Conservation (phyloP, 1,140 invertebrate genomes). For the Drosophila suzukii region DNA sequence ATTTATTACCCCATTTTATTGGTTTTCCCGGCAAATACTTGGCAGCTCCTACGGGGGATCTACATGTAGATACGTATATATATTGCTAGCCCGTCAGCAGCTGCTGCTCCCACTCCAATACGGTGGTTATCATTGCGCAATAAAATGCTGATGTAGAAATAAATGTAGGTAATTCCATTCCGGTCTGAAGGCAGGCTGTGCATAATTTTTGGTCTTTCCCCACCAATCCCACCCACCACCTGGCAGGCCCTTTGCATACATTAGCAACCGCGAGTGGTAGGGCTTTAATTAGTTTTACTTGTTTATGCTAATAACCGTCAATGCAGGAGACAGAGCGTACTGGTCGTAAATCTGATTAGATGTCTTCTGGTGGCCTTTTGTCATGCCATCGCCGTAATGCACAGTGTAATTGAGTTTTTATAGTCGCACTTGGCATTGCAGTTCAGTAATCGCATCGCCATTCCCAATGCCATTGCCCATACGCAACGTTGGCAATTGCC, state of each 20-base stretch:
- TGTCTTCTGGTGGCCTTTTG: slow-evolving; percentile 50
- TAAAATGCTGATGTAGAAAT: slow-evolving; percentile 77
- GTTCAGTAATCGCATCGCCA: slow-evolving; percentile 63
- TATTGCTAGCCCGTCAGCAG: slow-evolving; percentile 33
- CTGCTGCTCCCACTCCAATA: slow-evolving; percentile 5
- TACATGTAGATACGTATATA: neutral
- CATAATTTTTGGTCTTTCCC: slow-evolving; percentile 47
- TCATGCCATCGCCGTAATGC: slow-evolving; percentile 48
- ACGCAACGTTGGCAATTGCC: slow-evolving; percentile 50
- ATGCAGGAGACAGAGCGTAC: slow-evolving; percentile 2
- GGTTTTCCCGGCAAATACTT: slow-evolving; percentile 48
- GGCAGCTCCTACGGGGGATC: slow-evolving; percentile 24
- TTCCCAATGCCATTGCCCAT: slow-evolving; percentile 37
- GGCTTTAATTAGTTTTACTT: slow-evolving; percentile 81
- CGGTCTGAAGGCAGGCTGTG: slow-evolving; percentile 44
- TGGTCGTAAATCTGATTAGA: slow-evolving; percentile 70
- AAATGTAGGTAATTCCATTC: slow-evolving; percentile 74
- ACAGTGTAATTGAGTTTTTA: slow-evolving; percentile 72
- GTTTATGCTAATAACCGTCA: slow-evolving; percentile 62
- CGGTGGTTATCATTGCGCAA: slow-evolving; percentile 59
- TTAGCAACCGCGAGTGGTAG: slow-evolving; percentile 68
- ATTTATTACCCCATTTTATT: slow-evolving; percentile 75
- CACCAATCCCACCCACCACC: slow-evolving; percentile 4
- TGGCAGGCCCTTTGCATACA: slow-evolving; percentile 74
- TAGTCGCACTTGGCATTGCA: slow-evolving; percentile 57